These are phyloP conservation scores for Psophia crepitans DNA, from an alignment of 2,113 vertebrate species.

Conservation along the genomic window DNA sequence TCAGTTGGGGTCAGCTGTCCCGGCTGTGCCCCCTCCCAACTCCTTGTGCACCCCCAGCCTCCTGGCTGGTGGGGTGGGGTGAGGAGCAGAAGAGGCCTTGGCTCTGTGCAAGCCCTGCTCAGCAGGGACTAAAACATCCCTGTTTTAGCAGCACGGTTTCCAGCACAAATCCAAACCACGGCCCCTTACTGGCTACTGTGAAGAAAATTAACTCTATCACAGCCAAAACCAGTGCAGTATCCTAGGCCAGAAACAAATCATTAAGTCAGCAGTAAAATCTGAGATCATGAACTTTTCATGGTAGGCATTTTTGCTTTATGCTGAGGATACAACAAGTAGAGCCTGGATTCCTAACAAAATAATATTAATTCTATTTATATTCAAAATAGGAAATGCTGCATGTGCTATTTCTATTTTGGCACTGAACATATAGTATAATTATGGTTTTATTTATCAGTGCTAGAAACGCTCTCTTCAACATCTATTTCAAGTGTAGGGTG, in stretches of 20 bases:
- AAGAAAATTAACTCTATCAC: background rate
- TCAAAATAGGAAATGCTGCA: background rate
- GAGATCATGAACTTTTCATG: background rate
- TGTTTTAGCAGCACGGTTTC: background rate
- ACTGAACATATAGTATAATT: slow-evolving; percentile 45
- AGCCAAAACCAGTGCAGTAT: background rate
- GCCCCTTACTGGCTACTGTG: background rate
- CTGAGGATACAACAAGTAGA: background rate
- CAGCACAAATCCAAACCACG: background rate
- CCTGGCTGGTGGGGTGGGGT: rapidly evolving
- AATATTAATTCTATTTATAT: slow-evolving; percentile 22
- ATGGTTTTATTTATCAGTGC: slow-evolving; percentile 53
- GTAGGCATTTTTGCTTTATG: background rate
- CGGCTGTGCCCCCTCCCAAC: rapidly evolving
- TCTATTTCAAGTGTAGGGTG: background rate
- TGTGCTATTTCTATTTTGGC: slow-evolving; percentile 34
- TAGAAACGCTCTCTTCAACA: slow-evolving; percentile 24
- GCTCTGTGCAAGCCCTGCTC: rapidly evolving
- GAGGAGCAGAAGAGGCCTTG: background rate
- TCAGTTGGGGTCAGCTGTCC: background rate
- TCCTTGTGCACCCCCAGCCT: background rate
- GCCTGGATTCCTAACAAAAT: slow-evolving; percentile 20
- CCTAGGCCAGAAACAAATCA: background rate
- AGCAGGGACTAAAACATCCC: background rate
- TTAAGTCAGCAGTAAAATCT: background rate